Conservation (phyloP, 2,888 invertebrate genomes). For the Punctoribates punctum region DNA sequence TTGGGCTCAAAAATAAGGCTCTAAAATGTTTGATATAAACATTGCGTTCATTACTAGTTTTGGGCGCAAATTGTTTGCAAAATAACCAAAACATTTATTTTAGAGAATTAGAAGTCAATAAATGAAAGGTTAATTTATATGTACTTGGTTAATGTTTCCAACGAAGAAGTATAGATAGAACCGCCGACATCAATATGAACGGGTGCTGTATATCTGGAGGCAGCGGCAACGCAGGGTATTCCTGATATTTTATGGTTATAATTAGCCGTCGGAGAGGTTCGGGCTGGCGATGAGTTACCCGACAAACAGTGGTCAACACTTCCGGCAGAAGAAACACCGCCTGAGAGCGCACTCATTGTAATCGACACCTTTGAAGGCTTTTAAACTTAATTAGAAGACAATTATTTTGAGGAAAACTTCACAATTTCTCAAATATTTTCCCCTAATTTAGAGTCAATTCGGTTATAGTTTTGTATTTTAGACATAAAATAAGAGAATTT, state of each 20-base stretch:
- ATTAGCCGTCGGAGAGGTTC: constrained; percentile 44
- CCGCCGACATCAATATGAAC: constrained; percentile 98
- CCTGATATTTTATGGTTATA: constrained; percentile 67
- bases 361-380: neutral
- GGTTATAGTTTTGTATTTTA: too few species aligned
- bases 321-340: constrained; percentile 23
- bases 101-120: neutral
- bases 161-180: constrained; percentile 90
- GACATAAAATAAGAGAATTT: neutral
- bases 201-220: constrained; percentile 87
- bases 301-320: constrained; percentile 30
- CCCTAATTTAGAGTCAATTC: too few species aligned
- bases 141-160: constrained; percentile 91
- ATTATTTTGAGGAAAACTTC: neutral
- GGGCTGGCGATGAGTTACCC: constrained; percentile 40
- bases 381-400: neutral
- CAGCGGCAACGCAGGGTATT: constrained; percentile 88
- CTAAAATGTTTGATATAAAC: too few species aligned
- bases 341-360: constrained; percentile 38
- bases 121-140: constrained; percentile 53
- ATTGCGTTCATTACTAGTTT: too few species aligned
- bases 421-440: too few species aligned
- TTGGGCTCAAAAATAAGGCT: too few species aligned
- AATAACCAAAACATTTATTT: too few species aligned
- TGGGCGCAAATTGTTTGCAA: too few species aligned